A percentile compares a stretch with the other conserved stretches of the same genome.
Evolutionary conservation across 2,888 invertebrate species (phyloP).

Genomic region (Trichacis sp.): DNA sequence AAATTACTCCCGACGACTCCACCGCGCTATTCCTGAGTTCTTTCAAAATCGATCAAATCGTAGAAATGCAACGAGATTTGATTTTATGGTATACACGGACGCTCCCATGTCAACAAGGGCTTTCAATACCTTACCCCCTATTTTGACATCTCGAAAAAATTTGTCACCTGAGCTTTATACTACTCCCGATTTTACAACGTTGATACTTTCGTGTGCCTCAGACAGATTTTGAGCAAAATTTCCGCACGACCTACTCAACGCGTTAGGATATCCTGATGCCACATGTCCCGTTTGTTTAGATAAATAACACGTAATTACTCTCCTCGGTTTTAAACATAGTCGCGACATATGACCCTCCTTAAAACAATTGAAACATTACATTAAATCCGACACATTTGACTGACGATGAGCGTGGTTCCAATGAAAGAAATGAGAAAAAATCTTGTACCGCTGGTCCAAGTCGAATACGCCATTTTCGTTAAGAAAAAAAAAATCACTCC

Average conservation of each 20-base stretch:
- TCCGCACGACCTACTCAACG: too few species aligned
- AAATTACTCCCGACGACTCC: slow-evolving; percentile 15
- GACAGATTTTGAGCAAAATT: too few species aligned
- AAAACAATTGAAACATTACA: slow-evolving; percentile 5
- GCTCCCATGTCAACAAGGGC: slow-evolving; percentile 27
- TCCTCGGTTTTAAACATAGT: neutral
- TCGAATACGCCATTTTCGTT: too few species aligned
- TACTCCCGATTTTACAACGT: neutral
- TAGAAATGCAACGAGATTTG: slow-evolving; percentile 6
- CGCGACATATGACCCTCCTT: neutral
- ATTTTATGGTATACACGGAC: slow-evolving; percentile 21
- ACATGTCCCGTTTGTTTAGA: slow-evolving; percentile 11
- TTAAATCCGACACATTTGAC: too few species aligned
- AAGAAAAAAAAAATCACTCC: too few species aligned
- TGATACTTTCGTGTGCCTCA: too few species aligned
- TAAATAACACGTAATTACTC: slow-evolving; percentile 11
- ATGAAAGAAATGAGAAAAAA: too few species aligned
- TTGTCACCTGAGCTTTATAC: neutral
- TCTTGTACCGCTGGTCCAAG: too few species aligned
- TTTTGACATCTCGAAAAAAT: too few species aligned
- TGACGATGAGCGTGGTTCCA: too few species aligned
- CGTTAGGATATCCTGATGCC: too few species aligned
- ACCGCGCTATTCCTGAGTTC: slow-evolving; percentile 16
- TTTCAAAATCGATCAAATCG: neutral
- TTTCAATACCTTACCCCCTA: too few species aligned